These are phyloP conservation scores for Pelodiscus sinensis DNA, from an alignment of 2,113 vertebrate genomes.

Conservation along the genomic window DNA sequence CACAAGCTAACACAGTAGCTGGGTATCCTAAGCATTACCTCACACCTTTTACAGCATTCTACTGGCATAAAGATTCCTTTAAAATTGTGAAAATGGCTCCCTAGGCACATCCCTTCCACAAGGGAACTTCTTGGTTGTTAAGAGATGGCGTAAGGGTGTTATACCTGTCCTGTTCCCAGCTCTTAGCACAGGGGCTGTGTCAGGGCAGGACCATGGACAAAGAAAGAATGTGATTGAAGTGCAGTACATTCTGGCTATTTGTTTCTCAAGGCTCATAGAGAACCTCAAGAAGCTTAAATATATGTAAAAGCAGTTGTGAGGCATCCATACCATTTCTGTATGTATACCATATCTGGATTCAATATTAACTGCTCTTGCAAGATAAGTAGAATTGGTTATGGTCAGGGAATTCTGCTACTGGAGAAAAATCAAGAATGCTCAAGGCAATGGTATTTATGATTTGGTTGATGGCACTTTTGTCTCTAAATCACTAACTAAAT, in stretches of 20 bases:
- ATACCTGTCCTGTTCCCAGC: neutral
- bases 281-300: neutral
- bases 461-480: neutral
- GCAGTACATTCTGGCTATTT: neutral
- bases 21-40: neutral
- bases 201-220: neutral
- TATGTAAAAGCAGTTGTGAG: neutral
- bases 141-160: neutral
- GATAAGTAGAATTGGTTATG: neutral
- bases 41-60: neutral
- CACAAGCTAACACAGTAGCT: neutral
- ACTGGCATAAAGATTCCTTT: neutral
- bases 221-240: neutral
- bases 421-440: neutral
- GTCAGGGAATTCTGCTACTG: neutral
- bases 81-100: neutral
- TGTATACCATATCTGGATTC: neutral
- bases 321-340: neutral
- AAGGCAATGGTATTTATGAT: neutral
- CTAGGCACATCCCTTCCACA: neutral
- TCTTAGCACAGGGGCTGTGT: neutral
- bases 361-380: neutral
- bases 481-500: neutral
- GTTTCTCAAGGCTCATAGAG: neutral
- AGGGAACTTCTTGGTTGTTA: neutral